Evolutionary conservation across 2,888 invertebrate genomes (phyloP).

Genomic region (Timandra comae): DNA sequence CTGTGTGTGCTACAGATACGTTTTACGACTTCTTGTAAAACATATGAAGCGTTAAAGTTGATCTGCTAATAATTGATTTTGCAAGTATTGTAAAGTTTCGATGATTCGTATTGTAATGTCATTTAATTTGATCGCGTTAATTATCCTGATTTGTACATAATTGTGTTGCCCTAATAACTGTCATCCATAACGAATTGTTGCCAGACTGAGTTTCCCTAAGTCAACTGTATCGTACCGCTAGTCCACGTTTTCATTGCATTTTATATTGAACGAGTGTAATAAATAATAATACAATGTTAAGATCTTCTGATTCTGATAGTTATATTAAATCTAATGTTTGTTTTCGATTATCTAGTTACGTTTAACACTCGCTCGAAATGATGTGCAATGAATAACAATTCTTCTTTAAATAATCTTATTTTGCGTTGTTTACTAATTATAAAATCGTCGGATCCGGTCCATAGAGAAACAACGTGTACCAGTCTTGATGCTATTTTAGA

Average conservation of each 20-base stretch:
- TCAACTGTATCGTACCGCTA: slow-evolving; percentile 32
- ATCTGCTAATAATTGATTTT: too few species aligned
- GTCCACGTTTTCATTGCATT: slow-evolving; percentile 32
- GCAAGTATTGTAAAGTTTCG: too few species aligned
- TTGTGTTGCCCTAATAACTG: slow-evolving; percentile 13
- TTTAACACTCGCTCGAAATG: slow-evolving; percentile 12
- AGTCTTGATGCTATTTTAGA: slow-evolving; percentile 14
- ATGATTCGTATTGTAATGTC: too few species aligned
- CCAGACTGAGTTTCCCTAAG: slow-evolving; percentile 50
- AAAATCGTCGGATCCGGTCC: slow-evolving; percentile 54
- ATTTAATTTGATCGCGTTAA: too few species aligned
- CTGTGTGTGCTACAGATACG: too few species aligned
- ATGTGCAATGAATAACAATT: slow-evolving; percentile 22
- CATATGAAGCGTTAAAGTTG: too few species aligned
- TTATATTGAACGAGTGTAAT: slow-evolving; percentile 14
- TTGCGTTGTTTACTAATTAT: slow-evolving; percentile 43
- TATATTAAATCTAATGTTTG: too few species aligned
- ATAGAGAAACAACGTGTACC: slow-evolving; percentile 16
- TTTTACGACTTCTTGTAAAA: too few species aligned
- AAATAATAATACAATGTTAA: background rate
- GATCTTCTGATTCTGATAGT: too few species aligned
- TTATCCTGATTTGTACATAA: too few species aligned
- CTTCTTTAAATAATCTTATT: slow-evolving; percentile 38
- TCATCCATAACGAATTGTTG: slow-evolving; percentile 27
- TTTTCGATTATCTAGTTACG: background rate